phyloP scores from a whole-genome alignment of 2,797 vertebrate genomes.

The Malacoraja senta region DNA sequence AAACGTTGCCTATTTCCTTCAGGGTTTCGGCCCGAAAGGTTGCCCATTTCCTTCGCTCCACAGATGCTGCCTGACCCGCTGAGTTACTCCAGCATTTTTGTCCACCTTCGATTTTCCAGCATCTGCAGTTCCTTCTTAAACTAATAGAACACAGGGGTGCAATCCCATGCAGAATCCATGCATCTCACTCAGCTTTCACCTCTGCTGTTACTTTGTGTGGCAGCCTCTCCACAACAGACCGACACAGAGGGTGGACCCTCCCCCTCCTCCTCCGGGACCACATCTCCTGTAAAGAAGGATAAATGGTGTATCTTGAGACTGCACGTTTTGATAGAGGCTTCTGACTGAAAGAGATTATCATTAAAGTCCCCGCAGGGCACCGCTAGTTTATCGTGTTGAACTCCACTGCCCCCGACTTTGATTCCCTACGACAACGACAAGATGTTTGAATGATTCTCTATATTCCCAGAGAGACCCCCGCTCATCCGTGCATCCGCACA shows the following conservation, averaged over 20 bases:
- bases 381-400: constrained; percentile 43
- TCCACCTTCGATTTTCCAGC: too few relatives aligned
- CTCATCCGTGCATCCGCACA: constrained; percentile 45
- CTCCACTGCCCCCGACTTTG: constrained; percentile 31
- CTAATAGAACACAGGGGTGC: neutral
- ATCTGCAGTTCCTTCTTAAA: too few relatives aligned
- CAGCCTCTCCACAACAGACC: neutral
- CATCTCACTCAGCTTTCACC: neutral
- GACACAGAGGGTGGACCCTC: neutral
- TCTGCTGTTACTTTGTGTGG: neutral
- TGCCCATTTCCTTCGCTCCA: too few relatives aligned
- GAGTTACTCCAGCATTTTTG: too few relatives aligned
- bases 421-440: constrained; percentile 48
- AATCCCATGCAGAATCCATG: neutral
- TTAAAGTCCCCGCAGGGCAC: constrained; percentile 39
- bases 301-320: constrained; percentile 27
- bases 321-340: neutral
- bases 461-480: constrained; percentile 43
- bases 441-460: constrained; percentile 42
- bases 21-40: too few relatives aligned
- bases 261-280: neutral
- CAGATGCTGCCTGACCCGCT: too few relatives aligned
- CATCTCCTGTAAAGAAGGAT: constrained; percentile 13
- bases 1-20: too few relatives aligned
- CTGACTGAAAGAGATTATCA: constrained; percentile 37